phyloP scores from a whole-genome alignment of 64 coral and sea anemone genomes.

The Dendrophyllia cribrosa region DNA sequence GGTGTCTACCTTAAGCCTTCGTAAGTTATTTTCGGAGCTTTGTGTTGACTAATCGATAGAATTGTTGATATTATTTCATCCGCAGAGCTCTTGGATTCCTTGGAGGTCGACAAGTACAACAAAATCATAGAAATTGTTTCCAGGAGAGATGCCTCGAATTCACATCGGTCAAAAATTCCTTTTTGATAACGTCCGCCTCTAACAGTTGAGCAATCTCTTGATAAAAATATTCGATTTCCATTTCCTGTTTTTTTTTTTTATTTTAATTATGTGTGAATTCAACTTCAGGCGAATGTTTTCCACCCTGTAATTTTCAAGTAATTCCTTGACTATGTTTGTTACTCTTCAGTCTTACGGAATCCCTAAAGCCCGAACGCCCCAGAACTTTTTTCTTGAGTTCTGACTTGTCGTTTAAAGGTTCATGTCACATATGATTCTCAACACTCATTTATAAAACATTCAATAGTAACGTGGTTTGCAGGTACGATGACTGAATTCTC shows the following conservation, averaged over 20 bases:
- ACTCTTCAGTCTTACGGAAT: background rate
- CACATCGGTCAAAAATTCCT: conserved; percentile 26
- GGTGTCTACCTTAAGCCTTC: no score
- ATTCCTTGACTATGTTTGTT: background rate
- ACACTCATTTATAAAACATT: no score
- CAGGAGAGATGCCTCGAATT: conserved; percentile 5
- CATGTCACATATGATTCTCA: no score
- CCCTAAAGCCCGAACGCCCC: background rate
- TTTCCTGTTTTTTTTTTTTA: background rate
- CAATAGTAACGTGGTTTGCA: no score
- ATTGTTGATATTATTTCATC: no score
- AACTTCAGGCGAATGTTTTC: background rate
- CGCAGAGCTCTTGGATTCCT: no score
- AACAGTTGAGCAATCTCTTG: conserved; percentile 1
- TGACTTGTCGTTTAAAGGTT: no score
- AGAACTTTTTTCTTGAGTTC: background rate
- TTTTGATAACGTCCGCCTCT: conserved; percentile 19
- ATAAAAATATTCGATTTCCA: background rate
- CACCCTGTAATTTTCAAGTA: background rate
- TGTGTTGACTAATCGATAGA: no score
- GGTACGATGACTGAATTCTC: no score
- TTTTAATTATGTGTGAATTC: background rate
- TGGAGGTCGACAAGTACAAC: background rate
- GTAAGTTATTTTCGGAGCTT: no score
- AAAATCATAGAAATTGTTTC: background rate